phyloP scores from a whole-genome alignment of 2,113 vertebrate species.

The Ictalurus punctatus region DNA sequence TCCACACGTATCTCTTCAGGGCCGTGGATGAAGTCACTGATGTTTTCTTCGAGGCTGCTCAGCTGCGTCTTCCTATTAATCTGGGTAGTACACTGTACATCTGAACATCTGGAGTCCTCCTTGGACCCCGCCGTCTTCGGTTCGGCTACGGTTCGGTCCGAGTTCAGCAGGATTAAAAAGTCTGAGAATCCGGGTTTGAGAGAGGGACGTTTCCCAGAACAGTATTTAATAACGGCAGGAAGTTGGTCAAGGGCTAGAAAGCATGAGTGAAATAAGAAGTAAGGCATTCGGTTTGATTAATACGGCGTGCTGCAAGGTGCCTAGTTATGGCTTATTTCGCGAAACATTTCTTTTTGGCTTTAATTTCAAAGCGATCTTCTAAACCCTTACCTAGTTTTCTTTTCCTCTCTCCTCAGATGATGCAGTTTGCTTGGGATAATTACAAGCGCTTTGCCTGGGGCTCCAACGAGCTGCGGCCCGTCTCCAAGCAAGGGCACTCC shows the following conservation, averaged over 20 bases:
- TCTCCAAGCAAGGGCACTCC: conserved; percentile 96
- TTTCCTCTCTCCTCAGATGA: conserved; percentile 81
- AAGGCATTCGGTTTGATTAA: not conserved
- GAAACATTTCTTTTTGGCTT: too few relatives aligned
- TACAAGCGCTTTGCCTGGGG: conserved; percentile 95
- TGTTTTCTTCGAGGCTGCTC: not conserved
- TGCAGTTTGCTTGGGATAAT: conserved; percentile 96
- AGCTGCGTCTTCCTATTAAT: not conserved
- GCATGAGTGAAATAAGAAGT: not conserved
- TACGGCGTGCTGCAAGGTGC: too few relatives aligned
- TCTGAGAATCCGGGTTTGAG: not conserved
- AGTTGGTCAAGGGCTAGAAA: not conserved
- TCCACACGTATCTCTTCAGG: not conserved
- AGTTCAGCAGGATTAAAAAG: conserved; percentile 7
- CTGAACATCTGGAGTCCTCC: conserved; percentile 13
- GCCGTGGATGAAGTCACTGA: not conserved
- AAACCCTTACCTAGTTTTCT: not conserved
- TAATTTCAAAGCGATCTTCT: too few relatives aligned
- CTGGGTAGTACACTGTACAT: not conserved
- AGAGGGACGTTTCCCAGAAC: not conserved
- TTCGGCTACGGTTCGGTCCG: not conserved
- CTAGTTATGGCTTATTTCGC: not conserved
- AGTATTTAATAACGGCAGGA: not conserved
- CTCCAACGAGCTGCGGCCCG: conserved; percentile 92
- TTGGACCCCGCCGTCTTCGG: conserved; percentile 2